Percentiles rank a stretch among this genome's conserved stretches.
Conservation (phyloP, 2,888 invertebrate species). For the Campoplex nolae region DNA sequence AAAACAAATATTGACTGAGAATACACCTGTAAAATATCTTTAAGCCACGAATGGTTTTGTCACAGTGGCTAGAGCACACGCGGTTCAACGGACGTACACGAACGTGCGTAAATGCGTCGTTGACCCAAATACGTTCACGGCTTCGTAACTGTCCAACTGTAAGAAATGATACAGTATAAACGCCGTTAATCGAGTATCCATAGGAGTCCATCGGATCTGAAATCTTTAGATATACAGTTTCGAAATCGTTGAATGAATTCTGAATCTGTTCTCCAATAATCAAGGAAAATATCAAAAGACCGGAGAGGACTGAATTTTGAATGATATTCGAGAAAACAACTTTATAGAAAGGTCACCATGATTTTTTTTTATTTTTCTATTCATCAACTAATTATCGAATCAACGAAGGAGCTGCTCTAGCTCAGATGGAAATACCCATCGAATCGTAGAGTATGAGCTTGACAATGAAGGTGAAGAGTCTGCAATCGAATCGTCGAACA, state of each 20-base stretch:
- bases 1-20: background rate
- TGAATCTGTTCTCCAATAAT: background rate
- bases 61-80: conserved; percentile 45
- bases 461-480: background rate
- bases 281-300: background rate
- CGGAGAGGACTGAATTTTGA: background rate
- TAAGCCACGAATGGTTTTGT: conserved; percentile 21
- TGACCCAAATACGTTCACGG: conserved; percentile 72
- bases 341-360: background rate
- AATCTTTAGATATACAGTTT: background rate
- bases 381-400: background rate
- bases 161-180: conserved; percentile 1
- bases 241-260: background rate
- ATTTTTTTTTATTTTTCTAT: background rate
- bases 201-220: background rate
- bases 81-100: conserved; percentile 67
- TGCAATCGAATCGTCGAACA: background rate
- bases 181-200: conserved; percentile 10
- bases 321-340: background rate
- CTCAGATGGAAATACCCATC: background rate
- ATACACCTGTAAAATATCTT: background rate
- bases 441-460: background rate
- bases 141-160: conserved; percentile 66
- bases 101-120: conserved; percentile 66
- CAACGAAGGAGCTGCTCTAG: background rate